Base-by-base conservation (phyloP, 2,113 vertebrate genomes). In the Sula dactylatra region DNA sequence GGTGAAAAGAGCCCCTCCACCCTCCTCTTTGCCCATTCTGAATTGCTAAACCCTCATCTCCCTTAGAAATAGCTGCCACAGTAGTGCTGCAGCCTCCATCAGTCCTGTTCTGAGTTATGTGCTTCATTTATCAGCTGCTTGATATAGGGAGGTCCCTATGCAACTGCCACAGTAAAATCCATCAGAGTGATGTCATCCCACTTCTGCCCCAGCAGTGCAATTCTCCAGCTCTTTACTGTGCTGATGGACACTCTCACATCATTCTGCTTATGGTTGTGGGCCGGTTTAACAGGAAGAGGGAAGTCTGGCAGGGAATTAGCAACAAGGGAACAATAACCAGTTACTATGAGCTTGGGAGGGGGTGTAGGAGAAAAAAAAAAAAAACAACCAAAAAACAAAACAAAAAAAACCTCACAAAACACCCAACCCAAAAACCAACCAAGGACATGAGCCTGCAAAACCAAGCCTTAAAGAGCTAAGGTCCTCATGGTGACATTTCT, bases 181-280 rank as follows among this genome's bases (percentile, higher is more conserved):
- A 96, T 94, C 90, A 87, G 83, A 87, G 82, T 95, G 95, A 96
- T 90, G 81, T 96, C 96, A 97, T 73, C 94, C 84, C 94, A 16
- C 59, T 77, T 10, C 89, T 95, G 91, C 87, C 94, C 95, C 97
- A 96, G 82, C 95, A 95, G 95, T 17, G 84, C 91, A 65, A 94
- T 95, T 96, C 91, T 49, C 40, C 74, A 72, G 91, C 95, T 96
- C 87, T 95, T 87, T 88, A 61, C 73, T 31, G 78, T 40, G 78
- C 86, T 94, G 91, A 94, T 82, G 93, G 95, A 95, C 74, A 50
- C 89, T 94, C 81, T 82, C 84, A 17, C 74, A 45, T 58, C 66
- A 44, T 45, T 13, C 70, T 73, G 89, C 74, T 82, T 13, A 25
- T 40, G 88, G 27, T 34, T 58, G 81, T 59, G 91, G 89, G 78